phyloP scores from a whole-genome alignment of 2,888 invertebrate genomes.

The Ophioninae sp. region DNA sequence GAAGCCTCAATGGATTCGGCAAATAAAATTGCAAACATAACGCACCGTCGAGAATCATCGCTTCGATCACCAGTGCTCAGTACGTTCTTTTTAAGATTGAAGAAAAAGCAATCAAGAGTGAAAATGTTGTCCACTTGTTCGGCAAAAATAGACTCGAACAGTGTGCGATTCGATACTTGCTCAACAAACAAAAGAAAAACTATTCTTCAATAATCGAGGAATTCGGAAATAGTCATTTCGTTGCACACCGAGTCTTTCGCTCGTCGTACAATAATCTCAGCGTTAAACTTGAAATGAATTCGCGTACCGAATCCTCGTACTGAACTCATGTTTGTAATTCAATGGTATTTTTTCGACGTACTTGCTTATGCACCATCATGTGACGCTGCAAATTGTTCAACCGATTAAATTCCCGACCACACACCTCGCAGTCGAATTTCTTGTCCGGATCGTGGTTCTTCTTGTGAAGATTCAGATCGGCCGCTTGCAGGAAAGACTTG shows the following conservation, averaged over 20 bases:
- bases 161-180: neutral
- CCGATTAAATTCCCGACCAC: conserved; percentile 80
- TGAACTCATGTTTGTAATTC: conserved; percentile 60
- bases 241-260: neutral
- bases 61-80: neutral
- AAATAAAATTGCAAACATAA: neutral
- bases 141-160: neutral
- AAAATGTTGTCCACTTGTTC: neutral
- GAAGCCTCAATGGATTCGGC: conserved; percentile 21
- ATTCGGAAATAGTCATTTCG: neutral
- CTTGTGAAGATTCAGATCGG: conserved; percentile 81
- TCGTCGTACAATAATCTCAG: neutral
- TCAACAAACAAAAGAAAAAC: neutral
- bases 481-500: conserved; percentile 82
- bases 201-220: neutral
- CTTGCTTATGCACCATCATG: conserved; percentile 80
- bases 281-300: conserved; percentile 23
- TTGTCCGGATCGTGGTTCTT: conserved; percentile 80
- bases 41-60: too few relatives aligned
- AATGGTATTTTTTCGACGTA: conserved; percentile 69
- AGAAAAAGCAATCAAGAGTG: neutral
- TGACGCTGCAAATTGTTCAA: conserved; percentile 80
- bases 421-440: conserved; percentile 80
- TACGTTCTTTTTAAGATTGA: neutral
- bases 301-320: conserved; percentile 56